phyloP scores from a whole-genome alignment of 1,140 invertebrate genomes.

The Acyrthosiphon pisum region DNA sequence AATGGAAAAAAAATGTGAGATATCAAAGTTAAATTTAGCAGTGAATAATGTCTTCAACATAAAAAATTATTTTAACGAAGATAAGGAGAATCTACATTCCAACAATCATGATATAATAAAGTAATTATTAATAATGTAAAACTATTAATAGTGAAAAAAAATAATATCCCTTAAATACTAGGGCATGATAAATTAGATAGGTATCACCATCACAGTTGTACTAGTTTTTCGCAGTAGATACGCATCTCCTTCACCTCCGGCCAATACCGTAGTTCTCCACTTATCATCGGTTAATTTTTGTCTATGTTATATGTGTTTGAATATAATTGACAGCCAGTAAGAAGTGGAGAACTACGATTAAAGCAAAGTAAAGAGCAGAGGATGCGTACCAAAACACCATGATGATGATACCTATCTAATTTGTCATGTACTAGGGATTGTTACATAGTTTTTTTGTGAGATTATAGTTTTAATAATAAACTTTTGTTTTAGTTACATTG shows the following conservation, averaged over 20 bases:
- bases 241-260: too few species aligned
- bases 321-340: too few species aligned
- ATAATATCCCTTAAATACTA: background rate
- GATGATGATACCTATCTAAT: too few species aligned
- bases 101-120: background rate
- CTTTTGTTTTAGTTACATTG: background rate
- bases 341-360: too few species aligned
- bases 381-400: too few species aligned
- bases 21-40: constrained; percentile 6
- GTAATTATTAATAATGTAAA: constrained; percentile 20
- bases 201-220: too few species aligned
- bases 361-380: too few species aligned
- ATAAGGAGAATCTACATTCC: background rate
- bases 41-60: background rate
- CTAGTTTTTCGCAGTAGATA: too few species aligned
- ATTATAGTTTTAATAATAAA: background rate
- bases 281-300: too few species aligned
- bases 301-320: too few species aligned
- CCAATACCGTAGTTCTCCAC: too few species aligned
- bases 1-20: background rate
- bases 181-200: too few species aligned
- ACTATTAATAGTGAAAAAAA: background rate
- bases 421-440: background rate
- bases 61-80: background rate
- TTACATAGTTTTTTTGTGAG: background rate